Percentiles rank a stretch among this genome's conserved stretches.
Conservation (phyloP, 2,113 vertebrate genomes). For the Papio anubis region DNA sequence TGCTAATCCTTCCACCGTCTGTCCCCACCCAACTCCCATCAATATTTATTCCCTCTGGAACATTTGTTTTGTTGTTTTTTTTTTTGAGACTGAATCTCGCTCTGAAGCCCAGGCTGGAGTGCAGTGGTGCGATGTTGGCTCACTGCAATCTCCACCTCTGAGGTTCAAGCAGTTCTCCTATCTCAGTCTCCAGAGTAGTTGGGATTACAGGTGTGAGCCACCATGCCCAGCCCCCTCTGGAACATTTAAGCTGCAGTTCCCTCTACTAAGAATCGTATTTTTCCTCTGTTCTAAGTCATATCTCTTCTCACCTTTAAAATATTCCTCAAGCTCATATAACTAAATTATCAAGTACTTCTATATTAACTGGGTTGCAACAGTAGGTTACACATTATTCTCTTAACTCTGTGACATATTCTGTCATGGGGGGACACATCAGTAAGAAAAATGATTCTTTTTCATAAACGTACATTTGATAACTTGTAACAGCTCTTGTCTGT, state of each 20-base stretch:
- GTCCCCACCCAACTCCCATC: background rate
- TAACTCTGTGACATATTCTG: background rate
- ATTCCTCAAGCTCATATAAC: background rate
- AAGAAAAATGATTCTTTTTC: background rate
- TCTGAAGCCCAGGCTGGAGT: too few species aligned
- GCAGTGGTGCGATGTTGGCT: too few species aligned
- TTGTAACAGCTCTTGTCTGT: background rate
- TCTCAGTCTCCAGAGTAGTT: too few species aligned
- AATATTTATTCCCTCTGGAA: background rate
- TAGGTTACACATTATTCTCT: background rate
- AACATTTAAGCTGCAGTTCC: background rate
- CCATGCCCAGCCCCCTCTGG: background rate
- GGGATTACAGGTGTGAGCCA: too few species aligned
- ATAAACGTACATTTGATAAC: background rate
- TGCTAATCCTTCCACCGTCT: background rate
- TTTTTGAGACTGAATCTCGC: too few species aligned
- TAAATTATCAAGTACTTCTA: background rate
- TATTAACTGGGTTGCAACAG: background rate
- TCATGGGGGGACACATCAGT: background rate
- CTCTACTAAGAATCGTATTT: background rate
- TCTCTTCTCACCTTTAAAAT: background rate
- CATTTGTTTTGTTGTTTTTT: too few species aligned
- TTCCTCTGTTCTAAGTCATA: background rate
- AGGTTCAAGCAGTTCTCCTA: too few species aligned
- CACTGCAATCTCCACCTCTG: too few species aligned